A percentile compares a stretch with the other conserved stretches of the same genome.
Conservation (phyloP, 2,888 invertebrate genomes). For the Mantis religiosa region DNA sequence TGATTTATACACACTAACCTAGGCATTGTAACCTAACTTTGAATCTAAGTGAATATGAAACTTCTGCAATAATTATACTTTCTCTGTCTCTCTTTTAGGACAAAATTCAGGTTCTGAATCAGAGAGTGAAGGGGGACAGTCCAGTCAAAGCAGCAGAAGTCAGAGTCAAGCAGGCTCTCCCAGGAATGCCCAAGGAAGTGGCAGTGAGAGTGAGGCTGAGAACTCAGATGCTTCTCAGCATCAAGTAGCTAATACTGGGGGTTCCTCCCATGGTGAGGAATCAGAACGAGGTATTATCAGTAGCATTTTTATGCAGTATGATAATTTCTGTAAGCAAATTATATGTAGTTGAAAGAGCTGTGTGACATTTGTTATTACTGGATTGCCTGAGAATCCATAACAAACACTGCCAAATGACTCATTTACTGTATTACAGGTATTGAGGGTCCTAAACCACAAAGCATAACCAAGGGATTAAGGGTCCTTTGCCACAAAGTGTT, state of each 20-base stretch:
- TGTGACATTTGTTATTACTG: too few species aligned
- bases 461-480: too few species aligned
- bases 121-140: conserved; percentile 40
- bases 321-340: too few species aligned
- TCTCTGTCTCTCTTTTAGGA: conserved; percentile 10
- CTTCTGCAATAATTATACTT: neutral
- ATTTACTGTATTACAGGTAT: too few species aligned
- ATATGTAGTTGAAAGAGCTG: too few species aligned
- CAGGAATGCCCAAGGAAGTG: conserved; percentile 45
- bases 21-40: too few species aligned
- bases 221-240: conserved; percentile 26
- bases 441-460: too few species aligned
- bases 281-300: neutral
- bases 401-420: too few species aligned
- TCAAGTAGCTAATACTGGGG: neutral
- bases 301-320: neutral
- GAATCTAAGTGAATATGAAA: too few species aligned
- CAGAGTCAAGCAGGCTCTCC: conserved; percentile 43
- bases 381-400: too few species aligned
- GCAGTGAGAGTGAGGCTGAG: conserved; percentile 34
- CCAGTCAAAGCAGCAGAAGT: conserved; percentile 47
- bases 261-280: conserved; percentile 13
- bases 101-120: conserved; percentile 45
- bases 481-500: too few species aligned
- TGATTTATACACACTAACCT: too few species aligned